Base-by-base conservation (phyloP, 1,140 invertebrate species). In the Eupeodes corollae region DNA sequence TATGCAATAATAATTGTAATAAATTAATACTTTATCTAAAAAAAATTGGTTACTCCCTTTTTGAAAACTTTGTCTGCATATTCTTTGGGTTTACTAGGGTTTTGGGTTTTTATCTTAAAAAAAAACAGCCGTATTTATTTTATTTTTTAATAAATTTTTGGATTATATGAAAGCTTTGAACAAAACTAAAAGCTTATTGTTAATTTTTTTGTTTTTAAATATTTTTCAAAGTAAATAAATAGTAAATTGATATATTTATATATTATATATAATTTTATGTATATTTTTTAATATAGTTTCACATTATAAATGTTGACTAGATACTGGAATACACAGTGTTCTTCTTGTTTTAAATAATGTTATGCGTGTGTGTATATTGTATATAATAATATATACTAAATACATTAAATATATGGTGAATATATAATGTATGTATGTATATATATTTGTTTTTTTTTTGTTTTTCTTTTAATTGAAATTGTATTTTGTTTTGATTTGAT, bases 171-270 rank as follows among this genome's bases (percentile, higher is more conserved):
- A 37, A 37, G 35, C 15, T 37, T 37, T 15, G 15, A n/a, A 37
- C 15, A 37, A 10, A 34, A n/a, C 13, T 37, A 10, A n/a, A 37
- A 37, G 13, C 13, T n/a, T n/a, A n/a, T 37, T 37, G 5, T 37
- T 6, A 13, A 37, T n/a, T 37, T n/a, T n/a, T 6, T 37, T 3
- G 12, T 15, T 5, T n/a, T 37, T 37, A 34, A 34, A 34, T 37
- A 5, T 37, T 37, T 37, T 61, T 61, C 55, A 61, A 61, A 61
- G 56, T 61, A 61, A 26, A 26, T 26, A 26, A 26, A 6, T 46
- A 39, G 35, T 38, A 46, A 46, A 41, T 46, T 46, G 35, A 46
- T 46, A 38, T 46, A 37, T 37, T 34, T 37, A 18, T 44, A 30
- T 31, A 26, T 19, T 42, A 19, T 18, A 3, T 16, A 18, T 21